Evolutionary conservation across 2,113 vertebrate genomes (phyloP).

Genomic region (Mus pahari): DNA sequence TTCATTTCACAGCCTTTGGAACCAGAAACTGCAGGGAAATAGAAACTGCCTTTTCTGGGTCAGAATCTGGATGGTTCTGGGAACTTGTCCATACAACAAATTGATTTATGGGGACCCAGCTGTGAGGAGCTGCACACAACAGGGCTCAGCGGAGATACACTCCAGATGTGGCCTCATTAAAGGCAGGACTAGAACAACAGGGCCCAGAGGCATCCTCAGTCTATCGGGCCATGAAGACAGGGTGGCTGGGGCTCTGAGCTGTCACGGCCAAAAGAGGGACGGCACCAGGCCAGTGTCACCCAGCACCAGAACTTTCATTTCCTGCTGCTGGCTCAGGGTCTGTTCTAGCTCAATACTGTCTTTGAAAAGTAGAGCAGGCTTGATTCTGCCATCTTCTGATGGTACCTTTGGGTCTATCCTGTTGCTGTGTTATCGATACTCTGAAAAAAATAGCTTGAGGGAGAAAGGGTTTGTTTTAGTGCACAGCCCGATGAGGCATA

Average conservation of each 20-base stretch:
- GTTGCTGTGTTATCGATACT: background rate
- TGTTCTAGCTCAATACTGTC: background rate
- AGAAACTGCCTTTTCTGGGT: slow-evolving; percentile 70
- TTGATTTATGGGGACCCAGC: slow-evolving; percentile 80
- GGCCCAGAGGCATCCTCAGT: slow-evolving; percentile 18
- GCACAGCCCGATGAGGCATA: background rate
- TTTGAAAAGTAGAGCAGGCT: background rate
- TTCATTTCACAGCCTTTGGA: slow-evolving; percentile 51
- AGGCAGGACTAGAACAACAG: slow-evolving; percentile 19
- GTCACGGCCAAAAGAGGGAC: background rate
- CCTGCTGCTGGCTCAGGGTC: background rate
- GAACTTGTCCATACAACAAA: slow-evolving; percentile 74
- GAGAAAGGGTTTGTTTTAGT: background rate
- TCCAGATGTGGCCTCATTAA: slow-evolving; percentile 80
- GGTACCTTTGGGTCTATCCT: background rate
- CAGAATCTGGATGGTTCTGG: slow-evolving; percentile 76
- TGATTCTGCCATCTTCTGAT: no score
- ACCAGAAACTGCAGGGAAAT: slow-evolving; percentile 57
- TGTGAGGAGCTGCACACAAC: slow-evolving; percentile 73
- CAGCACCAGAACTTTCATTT: background rate
- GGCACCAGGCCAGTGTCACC: background rate
- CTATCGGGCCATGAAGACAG: background rate
- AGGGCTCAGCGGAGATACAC: slow-evolving; percentile 57
- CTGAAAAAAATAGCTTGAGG: background rate
- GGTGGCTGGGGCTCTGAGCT: background rate